These are phyloP conservation scores for Corythornis cristatus DNA, from an alignment of 2,113 vertebrate species.

Conservation along the genomic window DNA sequence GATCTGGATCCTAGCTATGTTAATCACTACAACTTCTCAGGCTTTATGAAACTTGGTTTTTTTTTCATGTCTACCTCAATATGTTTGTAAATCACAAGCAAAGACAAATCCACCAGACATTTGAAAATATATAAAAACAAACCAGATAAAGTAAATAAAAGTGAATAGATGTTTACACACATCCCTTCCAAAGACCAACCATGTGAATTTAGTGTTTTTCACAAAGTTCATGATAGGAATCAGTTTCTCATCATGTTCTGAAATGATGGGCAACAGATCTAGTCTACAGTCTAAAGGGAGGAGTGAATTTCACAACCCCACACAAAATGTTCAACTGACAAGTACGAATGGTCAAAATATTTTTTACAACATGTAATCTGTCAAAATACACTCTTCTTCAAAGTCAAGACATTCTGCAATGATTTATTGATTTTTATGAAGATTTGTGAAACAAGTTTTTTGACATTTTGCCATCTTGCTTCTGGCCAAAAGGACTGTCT, in stretches of 20 bases:
- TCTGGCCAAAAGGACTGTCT: background rate
- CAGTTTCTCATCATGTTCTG: background rate
- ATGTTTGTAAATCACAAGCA: background rate
- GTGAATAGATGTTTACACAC: background rate
- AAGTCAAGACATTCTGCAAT: background rate
- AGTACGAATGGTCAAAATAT: background rate
- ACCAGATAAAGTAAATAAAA: background rate
- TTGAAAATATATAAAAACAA: background rate
- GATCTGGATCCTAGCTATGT: background rate
- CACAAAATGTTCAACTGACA: background rate
- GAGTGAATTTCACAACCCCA: background rate
- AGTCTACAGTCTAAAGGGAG: background rate
- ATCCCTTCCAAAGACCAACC: background rate
- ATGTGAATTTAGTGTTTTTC: background rate
- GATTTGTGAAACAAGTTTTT: background rate
- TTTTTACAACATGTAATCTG: background rate
- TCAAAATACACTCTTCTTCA: background rate
- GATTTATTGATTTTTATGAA: constrained; percentile 33
- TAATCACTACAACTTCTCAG: background rate
- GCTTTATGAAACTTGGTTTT: background rate
- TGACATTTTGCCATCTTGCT: background rate
- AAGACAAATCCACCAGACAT: background rate
- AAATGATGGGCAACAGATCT: background rate
- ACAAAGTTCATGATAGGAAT: background rate
- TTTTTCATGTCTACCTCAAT: background rate